These are phyloP conservation scores for Operophtera brumata DNA, from an alignment of 2,888 invertebrate genomes.

Conservation along the genomic window DNA sequence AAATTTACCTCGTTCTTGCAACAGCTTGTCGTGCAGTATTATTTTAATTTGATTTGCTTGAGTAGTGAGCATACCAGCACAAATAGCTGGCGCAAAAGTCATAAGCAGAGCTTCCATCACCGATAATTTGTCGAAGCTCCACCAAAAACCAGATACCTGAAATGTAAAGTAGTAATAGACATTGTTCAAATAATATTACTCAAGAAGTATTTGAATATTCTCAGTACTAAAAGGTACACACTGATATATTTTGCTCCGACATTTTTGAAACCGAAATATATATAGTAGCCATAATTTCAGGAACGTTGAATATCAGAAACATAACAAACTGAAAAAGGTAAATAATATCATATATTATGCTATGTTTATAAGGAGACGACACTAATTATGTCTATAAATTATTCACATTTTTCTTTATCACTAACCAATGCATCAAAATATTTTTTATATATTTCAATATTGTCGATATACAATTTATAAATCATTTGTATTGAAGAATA, in stretches of 20 bases:
- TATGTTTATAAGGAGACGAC: too few relatives aligned
- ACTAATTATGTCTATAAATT: too few relatives aligned
- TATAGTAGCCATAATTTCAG: conserved; percentile 3
- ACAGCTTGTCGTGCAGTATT: conserved; percentile 8
- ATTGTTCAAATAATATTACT: too few relatives aligned
- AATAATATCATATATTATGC: neutral
- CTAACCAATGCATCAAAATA: neutral
- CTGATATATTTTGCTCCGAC: neutral
- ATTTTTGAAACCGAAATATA: neutral
- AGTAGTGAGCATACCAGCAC: conserved; percentile 4
- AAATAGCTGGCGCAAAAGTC: conserved; percentile 5
- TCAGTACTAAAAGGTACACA: neutral
- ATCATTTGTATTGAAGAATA: neutral
- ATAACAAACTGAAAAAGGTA: neutral
- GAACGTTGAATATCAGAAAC: neutral
- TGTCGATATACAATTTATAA: neutral
- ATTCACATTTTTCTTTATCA: neutral
- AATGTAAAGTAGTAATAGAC: neutral
- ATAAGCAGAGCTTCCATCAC: neutral
- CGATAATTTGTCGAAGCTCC: neutral
- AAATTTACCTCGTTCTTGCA: conserved; percentile 6
- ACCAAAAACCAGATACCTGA: neutral
- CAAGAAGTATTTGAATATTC: too few relatives aligned
- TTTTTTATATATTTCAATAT: neutral
- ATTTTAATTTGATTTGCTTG: conserved; percentile 3